phyloP scores from a whole-genome alignment of 2,113 vertebrate genomes.

The Sapayoa aenigma region DNA sequence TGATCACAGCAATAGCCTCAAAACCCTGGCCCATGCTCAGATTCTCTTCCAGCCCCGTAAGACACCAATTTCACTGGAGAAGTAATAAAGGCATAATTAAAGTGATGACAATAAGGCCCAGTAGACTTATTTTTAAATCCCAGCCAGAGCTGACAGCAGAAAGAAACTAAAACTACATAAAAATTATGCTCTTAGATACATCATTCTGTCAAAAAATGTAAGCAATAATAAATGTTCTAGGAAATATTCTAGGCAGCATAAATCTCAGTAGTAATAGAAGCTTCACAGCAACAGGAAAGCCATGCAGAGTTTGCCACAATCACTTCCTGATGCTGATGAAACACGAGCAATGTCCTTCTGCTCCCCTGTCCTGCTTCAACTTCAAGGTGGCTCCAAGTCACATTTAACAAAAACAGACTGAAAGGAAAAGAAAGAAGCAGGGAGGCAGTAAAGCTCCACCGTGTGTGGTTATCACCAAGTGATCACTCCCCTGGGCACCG shows the following conservation, averaged over 20 bases:
- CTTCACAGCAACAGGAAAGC: background rate
- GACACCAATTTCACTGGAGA: background rate
- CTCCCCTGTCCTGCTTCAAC: background rate
- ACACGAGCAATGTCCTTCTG: background rate
- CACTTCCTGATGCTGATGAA: background rate
- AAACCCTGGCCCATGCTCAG: background rate
- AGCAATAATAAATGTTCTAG: background rate
- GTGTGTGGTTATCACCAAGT: background rate
- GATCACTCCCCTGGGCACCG: background rate
- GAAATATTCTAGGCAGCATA: background rate
- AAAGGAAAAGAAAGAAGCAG: background rate
- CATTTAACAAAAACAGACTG: background rate
- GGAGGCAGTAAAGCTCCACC: background rate
- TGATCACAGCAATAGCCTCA: background rate
- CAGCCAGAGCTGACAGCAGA: background rate
- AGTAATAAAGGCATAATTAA: constrained; percentile 3
- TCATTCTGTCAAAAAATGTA: background rate
- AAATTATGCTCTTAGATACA: background rate
- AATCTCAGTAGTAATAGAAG: background rate
- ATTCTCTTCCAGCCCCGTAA: background rate
- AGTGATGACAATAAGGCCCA: background rate
- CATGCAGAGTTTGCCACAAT: background rate
- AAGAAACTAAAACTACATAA: background rate
- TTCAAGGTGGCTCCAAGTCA: background rate
- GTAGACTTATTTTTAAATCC: background rate